A percentile compares a stretch with the other conserved stretches of the same genome.
These are phyloP conservation scores for Linurgus olivaceus DNA, from an alignment of 2,797 vertebrate genomes.

Conservation along the genomic window DNA sequence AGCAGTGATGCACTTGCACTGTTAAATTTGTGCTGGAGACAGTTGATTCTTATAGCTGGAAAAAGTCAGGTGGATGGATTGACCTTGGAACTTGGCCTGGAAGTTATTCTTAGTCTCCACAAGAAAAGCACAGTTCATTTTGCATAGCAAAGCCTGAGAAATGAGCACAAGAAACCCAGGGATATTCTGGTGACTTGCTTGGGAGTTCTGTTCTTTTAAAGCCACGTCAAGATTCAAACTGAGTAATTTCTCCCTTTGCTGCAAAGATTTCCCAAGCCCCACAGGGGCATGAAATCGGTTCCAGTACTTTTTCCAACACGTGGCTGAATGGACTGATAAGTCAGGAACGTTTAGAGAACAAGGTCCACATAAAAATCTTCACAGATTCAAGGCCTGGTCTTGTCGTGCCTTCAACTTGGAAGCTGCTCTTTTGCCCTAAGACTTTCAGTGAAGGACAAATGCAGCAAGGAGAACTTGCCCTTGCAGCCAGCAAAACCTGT, in stretches of 20 bases:
- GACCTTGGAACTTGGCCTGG: constrained; percentile 31
- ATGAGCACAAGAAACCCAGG: background rate
- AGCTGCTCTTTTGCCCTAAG: background rate
- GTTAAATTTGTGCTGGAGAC: background rate
- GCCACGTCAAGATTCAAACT: background rate
- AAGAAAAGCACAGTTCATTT: background rate
- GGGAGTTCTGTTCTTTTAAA: background rate
- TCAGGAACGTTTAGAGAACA: background rate
- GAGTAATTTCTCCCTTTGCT: background rate
- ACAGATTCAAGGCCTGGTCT: background rate
- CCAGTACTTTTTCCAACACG: fast-evolving
- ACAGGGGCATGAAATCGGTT: fast-evolving
- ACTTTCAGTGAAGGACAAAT: background rate
- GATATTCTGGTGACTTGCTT: background rate
- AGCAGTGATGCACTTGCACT: background rate
- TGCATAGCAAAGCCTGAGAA: background rate
- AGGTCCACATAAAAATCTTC: background rate
- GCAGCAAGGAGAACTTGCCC: background rate
- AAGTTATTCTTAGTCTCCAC: background rate
- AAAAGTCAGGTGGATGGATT: background rate
- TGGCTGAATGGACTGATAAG: background rate
- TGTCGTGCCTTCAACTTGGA: background rate
- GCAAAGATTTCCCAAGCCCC: background rate
- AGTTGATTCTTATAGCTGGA: background rate
- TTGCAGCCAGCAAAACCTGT: background rate